Evolutionary conservation across 1,140 invertebrate species (phyloP).

Genomic region (Zaprionus camerounensis): DNA sequence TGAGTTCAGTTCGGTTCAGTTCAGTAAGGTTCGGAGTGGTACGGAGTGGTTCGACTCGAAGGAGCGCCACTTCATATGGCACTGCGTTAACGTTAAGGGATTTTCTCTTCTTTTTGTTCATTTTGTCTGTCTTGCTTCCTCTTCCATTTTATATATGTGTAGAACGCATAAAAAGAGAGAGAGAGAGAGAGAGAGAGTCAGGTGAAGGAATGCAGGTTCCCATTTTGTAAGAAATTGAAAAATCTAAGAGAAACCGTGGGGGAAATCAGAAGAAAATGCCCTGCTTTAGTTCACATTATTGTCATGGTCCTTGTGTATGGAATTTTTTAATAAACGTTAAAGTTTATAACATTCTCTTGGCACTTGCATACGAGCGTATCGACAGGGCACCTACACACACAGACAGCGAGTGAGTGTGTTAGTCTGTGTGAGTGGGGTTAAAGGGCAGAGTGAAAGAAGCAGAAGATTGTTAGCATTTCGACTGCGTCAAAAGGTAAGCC

Average conservation of each 20-base stretch:
- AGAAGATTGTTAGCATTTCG: constrained; percentile 9
- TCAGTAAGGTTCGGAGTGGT: constrained; percentile 33
- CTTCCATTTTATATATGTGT: constrained; percentile 15
- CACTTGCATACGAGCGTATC: constrained; percentile 55
- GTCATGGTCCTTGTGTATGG: constrained; percentile 61
- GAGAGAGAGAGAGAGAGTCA: constrained; percentile 64
- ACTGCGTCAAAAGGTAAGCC: constrained; percentile 69
- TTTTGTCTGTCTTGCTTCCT: constrained; percentile 2
- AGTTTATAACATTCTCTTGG: constrained; percentile 77
- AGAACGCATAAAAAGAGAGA: constrained; percentile 62
- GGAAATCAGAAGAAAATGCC: constrained; percentile 75
- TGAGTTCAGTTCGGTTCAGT: constrained; percentile 51
- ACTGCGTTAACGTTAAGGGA: constrained; percentile 18
- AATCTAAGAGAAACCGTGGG: constrained; percentile 56
- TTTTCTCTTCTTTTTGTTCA: constrained; percentile 22
- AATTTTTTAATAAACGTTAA: constrained; percentile 82
- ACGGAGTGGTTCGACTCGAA: constrained; percentile 3
- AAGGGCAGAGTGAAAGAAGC: background rate
- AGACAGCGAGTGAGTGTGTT: background rate
- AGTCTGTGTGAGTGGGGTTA: background rate
- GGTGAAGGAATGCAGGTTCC: constrained; percentile 77
- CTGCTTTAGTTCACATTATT: constrained; percentile 77
- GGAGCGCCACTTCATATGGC: constrained; percentile 46
- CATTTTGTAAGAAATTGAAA: constrained; percentile 80
- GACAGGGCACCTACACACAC: constrained; percentile 37